Evolutionary conservation across 1,140 invertebrate species (phyloP).

Genomic region (Rhynchophorus ferrugineus): DNA sequence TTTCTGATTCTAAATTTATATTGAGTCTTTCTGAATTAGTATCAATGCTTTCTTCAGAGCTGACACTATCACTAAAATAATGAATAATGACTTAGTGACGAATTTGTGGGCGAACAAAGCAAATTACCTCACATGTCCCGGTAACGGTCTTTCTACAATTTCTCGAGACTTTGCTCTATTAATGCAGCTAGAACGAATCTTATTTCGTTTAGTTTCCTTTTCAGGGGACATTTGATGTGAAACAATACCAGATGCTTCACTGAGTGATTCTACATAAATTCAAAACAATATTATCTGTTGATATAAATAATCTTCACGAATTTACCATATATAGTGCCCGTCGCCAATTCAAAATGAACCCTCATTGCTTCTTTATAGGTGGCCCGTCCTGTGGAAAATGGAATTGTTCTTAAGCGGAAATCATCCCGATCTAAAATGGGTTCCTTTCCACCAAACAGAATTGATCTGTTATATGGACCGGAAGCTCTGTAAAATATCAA

Average conservation of each 20-base stretch:
- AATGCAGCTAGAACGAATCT: slow-evolving; percentile 33
- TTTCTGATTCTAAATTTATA: slow-evolving; percentile 28
- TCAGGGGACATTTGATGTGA: slow-evolving; percentile 25
- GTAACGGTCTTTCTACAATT: slow-evolving; percentile 44
- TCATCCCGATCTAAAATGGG: slow-evolving; percentile 61
- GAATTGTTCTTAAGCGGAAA: slow-evolving; percentile 60
- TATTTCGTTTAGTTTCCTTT: slow-evolving; percentile 25
- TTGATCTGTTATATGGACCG: slow-evolving; percentile 61
- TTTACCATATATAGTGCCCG: slow-evolving; percentile 41
- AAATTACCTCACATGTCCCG: slow-evolving; percentile 30
- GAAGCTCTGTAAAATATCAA: slow-evolving; percentile 73
- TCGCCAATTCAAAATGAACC: slow-evolving; percentile 63
- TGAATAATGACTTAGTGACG: neutral
- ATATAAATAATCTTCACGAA: neutral
- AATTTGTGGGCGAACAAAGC: neutral
- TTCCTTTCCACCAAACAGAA: slow-evolving; percentile 68
- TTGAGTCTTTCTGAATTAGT: slow-evolving; percentile 25
- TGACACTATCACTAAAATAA: slow-evolving; percentile 2
- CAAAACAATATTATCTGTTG: neutral
- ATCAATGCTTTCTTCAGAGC: slow-evolving; percentile 7
- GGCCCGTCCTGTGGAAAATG: slow-evolving; percentile 75
- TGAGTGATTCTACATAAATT: slow-evolving; percentile 30
- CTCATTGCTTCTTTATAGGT: slow-evolving; percentile 75
- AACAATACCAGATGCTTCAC: slow-evolving; percentile 21
- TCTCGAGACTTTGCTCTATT: slow-evolving; percentile 49